Percentiles rank a stretch among this genome's conserved stretches.
These are phyloP conservation scores for Tachuris rubrigastra DNA, from an alignment of 2,113 vertebrate genomes.

Conservation along the genomic window DNA sequence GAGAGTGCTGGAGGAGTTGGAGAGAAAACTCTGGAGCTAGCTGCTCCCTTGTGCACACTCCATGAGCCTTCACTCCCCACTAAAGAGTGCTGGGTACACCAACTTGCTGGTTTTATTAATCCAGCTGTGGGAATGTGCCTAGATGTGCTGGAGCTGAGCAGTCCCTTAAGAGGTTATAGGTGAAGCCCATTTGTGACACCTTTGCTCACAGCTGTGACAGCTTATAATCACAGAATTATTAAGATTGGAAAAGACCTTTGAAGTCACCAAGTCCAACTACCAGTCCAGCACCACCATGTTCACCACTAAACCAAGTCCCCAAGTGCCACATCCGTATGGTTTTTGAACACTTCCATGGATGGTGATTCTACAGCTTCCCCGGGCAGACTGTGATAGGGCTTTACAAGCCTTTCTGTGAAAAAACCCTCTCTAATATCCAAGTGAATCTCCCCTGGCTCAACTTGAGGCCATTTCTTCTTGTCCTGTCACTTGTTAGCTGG, in stretches of 20 bases:
- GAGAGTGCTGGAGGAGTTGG: accelerated
- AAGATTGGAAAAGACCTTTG: background rate
- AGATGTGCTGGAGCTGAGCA: background rate
- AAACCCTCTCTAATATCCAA: background rate
- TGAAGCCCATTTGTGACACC: background rate
- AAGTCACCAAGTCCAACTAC: background rate
- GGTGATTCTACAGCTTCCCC: background rate
- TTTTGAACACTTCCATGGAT: background rate
- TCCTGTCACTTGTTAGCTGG: background rate
- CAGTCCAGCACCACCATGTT: background rate
- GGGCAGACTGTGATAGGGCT: background rate
- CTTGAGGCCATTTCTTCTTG: background rate
- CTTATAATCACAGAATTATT: background rate
- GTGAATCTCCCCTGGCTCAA: background rate
- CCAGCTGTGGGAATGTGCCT: background rate
- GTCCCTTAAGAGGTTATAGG: background rate
- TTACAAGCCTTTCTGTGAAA: background rate
- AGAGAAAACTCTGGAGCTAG: background rate
- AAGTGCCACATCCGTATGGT: background rate
- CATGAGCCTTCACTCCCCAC: accelerated
- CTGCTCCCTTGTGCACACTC: accelerated
- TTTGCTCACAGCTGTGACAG: background rate
- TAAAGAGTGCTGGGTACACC: background rate
- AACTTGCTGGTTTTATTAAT: background rate
- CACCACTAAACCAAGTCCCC: background rate